Evolutionary conservation across 1,140 invertebrate genomes (phyloP).

Genomic region (Drosophila rhopaloa): DNA sequence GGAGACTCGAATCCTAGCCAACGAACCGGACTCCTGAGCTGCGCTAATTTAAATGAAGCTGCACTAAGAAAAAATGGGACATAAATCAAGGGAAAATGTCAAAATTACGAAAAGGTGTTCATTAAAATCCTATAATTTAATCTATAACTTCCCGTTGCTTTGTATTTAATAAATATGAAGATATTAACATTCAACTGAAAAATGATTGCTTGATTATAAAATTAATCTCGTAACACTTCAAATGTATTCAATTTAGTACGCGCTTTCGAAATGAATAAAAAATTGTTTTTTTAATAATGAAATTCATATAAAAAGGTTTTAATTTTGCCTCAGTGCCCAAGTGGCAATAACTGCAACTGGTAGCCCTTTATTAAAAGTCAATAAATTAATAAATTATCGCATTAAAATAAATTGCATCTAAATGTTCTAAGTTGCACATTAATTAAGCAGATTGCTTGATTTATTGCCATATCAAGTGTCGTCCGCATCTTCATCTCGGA

Average conservation of each 20-base stretch:
- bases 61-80: not conserved
- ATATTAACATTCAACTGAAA: no score
- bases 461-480: conserved; percentile 84
- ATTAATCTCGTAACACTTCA: no score
- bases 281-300: not conserved
- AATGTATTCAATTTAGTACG: no score
- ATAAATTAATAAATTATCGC: conserved; percentile 85
- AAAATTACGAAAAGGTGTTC: not conserved
- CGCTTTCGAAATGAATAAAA: not conserved
- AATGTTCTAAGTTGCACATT: conserved; percentile 84
- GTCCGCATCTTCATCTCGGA: conserved; percentile 38
- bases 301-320: not conserved
- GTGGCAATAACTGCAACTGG: conserved; percentile 22
- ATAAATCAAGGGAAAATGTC: not conserved
- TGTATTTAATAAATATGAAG: no score
- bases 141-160: no score
- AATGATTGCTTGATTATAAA: no score
- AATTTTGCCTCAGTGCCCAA: conserved; percentile 4
- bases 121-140: no score
- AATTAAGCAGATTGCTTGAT: conserved; percentile 85
- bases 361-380: conserved; percentile 76
- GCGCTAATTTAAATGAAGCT: conserved; percentile 45
- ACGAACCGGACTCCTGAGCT: conserved; percentile 23
- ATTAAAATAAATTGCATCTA: conserved; percentile 84
- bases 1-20: conserved; percentile 34